Percentiles rank a stretch among this genome's conserved stretches.
Conservation (phyloP, 2,113 vertebrate genomes). For the Ictalurus punctatus region DNA sequence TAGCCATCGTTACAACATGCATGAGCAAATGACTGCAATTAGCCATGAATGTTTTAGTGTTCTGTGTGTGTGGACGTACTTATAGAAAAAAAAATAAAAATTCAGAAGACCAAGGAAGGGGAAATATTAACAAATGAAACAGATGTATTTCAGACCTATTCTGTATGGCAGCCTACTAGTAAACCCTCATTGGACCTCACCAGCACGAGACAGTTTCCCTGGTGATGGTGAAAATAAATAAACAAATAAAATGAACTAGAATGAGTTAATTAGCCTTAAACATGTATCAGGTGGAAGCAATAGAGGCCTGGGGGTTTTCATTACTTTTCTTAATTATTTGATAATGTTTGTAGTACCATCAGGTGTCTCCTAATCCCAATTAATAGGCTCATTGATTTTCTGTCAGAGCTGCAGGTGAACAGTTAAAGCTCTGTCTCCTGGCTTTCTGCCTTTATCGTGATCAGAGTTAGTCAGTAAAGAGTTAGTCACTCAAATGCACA, state of each 20-base stretch:
- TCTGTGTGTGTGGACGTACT: background rate
- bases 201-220: too few relatives aligned
- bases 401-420: background rate
- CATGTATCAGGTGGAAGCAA: background rate
- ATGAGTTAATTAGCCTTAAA: background rate
- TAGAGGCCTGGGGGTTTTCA: background rate
- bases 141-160: background rate
- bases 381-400: constrained; percentile 11
- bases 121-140: background rate
- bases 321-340: constrained; percentile 8
- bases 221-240: too few relatives aligned
- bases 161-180: background rate
- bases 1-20: background rate
- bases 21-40: background rate
- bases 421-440: background rate
- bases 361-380: constrained; percentile 2
- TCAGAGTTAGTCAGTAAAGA: background rate
- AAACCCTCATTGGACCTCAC: background rate
- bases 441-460: background rate
- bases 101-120: too few relatives aligned
- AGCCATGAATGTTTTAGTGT: too few relatives aligned
- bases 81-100: too few relatives aligned
- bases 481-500: background rate
- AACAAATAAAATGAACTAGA: background rate
- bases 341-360: background rate